phyloP scores from a whole-genome alignment of 2,113 vertebrate genomes.

The Bambusicola thoracicus region DNA sequence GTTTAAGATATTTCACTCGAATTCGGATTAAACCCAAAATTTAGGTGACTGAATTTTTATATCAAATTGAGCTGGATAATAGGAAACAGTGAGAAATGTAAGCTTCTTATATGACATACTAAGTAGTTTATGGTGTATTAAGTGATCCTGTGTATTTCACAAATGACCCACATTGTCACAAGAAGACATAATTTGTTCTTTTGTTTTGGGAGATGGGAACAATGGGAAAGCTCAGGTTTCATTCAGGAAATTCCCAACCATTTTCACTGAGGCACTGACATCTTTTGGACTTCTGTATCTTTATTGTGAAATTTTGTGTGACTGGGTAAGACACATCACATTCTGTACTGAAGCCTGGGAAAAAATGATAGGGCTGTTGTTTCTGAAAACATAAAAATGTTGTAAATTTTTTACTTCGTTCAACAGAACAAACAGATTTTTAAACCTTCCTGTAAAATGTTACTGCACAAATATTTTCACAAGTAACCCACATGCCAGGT shows the following conservation, averaged over 20 bases:
- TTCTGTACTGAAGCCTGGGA: constrained; percentile 21
- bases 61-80: constrained; percentile 31
- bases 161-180: neutral
- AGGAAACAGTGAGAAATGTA: constrained; percentile 51
- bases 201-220: neutral
- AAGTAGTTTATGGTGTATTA: constrained; percentile 40
- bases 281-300: constrained; percentile 17
- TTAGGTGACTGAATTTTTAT: constrained; percentile 50
- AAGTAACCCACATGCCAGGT: constrained; percentile 24
- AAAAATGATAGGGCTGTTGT: constrained; percentile 42
- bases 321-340: neutral
- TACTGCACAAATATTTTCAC: constrained; percentile 60
- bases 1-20: constrained; percentile 68
- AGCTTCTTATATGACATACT: constrained; percentile 40
- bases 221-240: constrained; percentile 1
- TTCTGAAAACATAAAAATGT: constrained; percentile 67
- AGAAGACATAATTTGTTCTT: neutral
- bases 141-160: constrained; percentile 21
- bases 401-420: constrained; percentile 60
- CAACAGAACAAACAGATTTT: constrained; percentile 57
- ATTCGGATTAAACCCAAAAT: constrained; percentile 51
- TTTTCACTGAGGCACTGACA: constrained; percentile 17
- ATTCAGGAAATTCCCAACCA: neutral
- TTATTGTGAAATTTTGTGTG: constrained; percentile 33
- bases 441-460: constrained; percentile 45